Percentiles rank a stretch among this genome's conserved stretches.
phyloP scores from a whole-genome alignment of 2,113 vertebrate genomes.

The Cyphomyrus plagiostoma region DNA sequence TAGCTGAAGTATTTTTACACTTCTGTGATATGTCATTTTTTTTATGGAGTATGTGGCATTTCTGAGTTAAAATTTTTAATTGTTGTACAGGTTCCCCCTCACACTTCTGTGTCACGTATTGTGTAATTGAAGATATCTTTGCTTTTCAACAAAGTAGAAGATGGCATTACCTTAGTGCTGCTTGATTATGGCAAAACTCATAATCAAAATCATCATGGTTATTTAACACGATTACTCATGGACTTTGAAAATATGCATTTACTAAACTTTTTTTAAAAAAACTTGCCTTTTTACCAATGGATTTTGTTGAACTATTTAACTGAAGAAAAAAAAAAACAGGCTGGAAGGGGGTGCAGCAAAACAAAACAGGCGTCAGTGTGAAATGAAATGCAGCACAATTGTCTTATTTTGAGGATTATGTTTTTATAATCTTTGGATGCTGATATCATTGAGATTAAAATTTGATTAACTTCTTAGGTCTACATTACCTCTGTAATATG shows the following conservation, averaged over 20 bases:
- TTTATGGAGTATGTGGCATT: slow-evolving; percentile 2
- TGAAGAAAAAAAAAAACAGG: background rate
- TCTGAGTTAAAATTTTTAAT: slow-evolving; percentile 13
- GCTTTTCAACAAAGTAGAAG: background rate
- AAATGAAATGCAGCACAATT: background rate
- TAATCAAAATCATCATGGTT: background rate
- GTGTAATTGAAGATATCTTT: background rate
- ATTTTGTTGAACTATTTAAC: background rate
- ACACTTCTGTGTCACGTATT: background rate
- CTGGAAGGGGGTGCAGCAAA: background rate
- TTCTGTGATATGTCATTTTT: background rate
- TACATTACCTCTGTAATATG: background rate
- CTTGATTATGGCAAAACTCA: background rate
- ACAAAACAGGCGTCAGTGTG: background rate
- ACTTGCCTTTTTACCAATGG: background rate
- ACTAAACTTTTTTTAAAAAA: background rate
- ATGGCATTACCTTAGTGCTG: background rate
- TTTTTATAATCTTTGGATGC: background rate
- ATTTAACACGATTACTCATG: background rate
- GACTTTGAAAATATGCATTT: background rate
- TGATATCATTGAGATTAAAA: background rate
- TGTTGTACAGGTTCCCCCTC: background rate
- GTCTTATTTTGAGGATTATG: background rate
- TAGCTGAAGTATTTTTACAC: slow-evolving; percentile 4
- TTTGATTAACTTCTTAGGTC: background rate